phyloP scores from a whole-genome alignment of 1,140 invertebrate species.

The Notospermus geniculatus region DNA sequence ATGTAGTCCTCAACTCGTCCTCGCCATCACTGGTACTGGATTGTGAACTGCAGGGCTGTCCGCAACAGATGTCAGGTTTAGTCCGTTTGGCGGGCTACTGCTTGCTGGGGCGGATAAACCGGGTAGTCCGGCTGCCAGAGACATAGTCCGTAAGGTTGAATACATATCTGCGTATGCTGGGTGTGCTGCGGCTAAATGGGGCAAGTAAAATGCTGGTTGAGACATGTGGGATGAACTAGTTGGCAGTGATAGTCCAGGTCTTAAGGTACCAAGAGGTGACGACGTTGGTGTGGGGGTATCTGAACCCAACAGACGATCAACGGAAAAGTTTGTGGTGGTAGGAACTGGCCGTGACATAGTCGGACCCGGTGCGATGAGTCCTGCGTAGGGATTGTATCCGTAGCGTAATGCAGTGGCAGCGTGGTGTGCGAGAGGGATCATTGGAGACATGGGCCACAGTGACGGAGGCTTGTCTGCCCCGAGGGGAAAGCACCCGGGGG shows the following conservation, averaged over 20 bases:
- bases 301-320: slow-evolving; percentile 12
- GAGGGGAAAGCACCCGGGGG: slow-evolving; percentile 25
- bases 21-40: too few species aligned
- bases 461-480: neutral
- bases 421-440: slow-evolving; percentile 6
- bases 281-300: neutral
- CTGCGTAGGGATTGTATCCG: slow-evolving; percentile 10
- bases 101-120: too few species aligned
- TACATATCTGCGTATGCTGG: slow-evolving; percentile 3
- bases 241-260: neutral
- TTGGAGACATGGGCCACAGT: slow-evolving; percentile 4
- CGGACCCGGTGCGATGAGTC: slow-evolving; percentile 3
- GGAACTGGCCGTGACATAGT: neutral
- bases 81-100: too few species aligned
- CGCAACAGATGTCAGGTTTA: too few species aligned
- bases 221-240: neutral
- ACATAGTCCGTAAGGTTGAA: slow-evolving; percentile 3
- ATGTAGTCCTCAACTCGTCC: too few species aligned
- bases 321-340: slow-evolving; percentile 11
- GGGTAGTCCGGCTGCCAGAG: neutral
- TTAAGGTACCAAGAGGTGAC: neutral
- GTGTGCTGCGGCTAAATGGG: neutral
- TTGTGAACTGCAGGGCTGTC: too few species aligned
- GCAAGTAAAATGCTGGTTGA: neutral
- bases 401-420: neutral